phyloP scores from a whole-genome alignment of 2,113 vertebrate species.

The Coptodon bakossiorum region DNA sequence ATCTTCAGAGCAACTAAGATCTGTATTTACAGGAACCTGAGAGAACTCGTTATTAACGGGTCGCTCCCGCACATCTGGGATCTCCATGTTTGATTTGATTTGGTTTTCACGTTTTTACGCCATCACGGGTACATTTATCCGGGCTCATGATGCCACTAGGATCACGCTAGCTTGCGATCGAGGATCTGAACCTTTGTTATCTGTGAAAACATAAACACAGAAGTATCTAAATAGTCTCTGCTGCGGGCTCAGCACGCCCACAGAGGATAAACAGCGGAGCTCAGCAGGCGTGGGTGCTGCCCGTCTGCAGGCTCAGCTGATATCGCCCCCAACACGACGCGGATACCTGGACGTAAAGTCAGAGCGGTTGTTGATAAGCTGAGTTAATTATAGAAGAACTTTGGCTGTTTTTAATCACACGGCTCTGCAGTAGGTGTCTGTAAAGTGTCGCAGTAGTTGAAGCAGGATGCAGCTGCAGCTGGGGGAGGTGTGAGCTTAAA shows the following conservation, averaged over 20 bases:
- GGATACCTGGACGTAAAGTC: neutral
- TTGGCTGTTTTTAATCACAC: neutral
- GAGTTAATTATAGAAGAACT: neutral
- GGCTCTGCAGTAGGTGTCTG: neutral
- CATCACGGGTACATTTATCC: neutral
- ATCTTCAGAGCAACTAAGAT: neutral
- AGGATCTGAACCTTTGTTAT: neutral
- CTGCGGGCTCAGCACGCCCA: neutral
- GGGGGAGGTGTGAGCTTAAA: neutral
- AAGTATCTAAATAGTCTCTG: accelerated
- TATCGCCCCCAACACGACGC: accelerated
- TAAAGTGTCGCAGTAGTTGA: neutral
- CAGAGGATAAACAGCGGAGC: neutral
- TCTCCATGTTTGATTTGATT: neutral
- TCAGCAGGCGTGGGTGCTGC: neutral
- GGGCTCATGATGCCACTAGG: neutral
- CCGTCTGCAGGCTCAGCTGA: neutral
- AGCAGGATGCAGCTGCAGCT: neutral
- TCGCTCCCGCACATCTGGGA: neutral
- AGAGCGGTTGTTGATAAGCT: neutral
- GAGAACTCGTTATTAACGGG: neutral
- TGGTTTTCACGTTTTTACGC: accelerated
- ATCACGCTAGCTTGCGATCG: accelerated
- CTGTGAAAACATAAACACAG: neutral
- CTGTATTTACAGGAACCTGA: neutral